phyloP scores from a whole-genome alignment of 1,140 invertebrate species.

The Steinernema khuongi region DNA sequence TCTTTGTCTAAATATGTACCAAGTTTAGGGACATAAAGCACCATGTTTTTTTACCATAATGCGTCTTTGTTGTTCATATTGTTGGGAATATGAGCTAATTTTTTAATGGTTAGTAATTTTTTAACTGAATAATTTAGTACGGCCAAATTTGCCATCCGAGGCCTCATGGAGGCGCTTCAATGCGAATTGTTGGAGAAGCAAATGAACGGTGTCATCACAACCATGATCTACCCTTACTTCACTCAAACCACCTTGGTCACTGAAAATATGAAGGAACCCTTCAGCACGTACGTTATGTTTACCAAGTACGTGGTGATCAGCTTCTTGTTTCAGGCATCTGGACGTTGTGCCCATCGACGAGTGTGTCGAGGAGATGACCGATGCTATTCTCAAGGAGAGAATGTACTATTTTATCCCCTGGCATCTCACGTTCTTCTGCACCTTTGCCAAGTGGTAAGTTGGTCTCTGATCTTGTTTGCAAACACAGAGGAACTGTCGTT shows the following conservation, averaged over 20 bases:
- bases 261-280: slow-evolving; percentile 20
- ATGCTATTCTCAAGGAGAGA: slow-evolving; percentile 20
- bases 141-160: slow-evolving; percentile 25
- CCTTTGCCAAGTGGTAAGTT: slow-evolving; percentile 15
- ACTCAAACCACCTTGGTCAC: slow-evolving; percentile 7
- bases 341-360: slow-evolving; percentile 13
- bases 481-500: too few relatives aligned
- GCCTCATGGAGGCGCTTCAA: slow-evolving; percentile 27
- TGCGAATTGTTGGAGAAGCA: slow-evolving; percentile 24
- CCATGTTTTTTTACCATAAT: too few relatives aligned
- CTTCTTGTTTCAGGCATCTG: slow-evolving; percentile 3
- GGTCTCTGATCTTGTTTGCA: too few relatives aligned
- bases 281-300: slow-evolving; percentile 18
- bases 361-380: slow-evolving; percentile 18
- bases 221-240: slow-evolving; percentile 28
- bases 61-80: too few relatives aligned
- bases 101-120: too few relatives aligned
- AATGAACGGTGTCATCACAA: slow-evolving; percentile 2
- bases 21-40: too few relatives aligned
- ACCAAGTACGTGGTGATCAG: background rate
- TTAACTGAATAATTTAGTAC: slow-evolving; percentile 16
- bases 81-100: background rate
- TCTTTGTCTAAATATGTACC: too few relatives aligned
- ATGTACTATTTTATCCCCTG: slow-evolving; percentile 22
- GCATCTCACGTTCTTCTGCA: slow-evolving; percentile 17